Evolutionary conservation across 1,140 invertebrate genomes (phyloP), one percentile per base, ranked within the genome.

Genomic region (Gonioctena quinquepunctata): DNA sequence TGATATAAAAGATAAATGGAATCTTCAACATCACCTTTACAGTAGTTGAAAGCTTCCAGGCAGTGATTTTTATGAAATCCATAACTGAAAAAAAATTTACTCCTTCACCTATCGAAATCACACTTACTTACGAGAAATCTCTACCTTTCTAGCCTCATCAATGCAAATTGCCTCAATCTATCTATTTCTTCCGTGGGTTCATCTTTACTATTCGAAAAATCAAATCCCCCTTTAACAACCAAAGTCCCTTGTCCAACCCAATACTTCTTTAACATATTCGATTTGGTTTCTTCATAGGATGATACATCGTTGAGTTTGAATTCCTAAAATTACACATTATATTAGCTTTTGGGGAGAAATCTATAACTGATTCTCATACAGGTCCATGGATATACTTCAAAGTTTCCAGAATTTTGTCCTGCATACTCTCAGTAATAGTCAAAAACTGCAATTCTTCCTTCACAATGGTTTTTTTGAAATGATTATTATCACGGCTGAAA

Each of bases 11-110:
- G 77, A 78, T 90, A 86, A 66, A 93, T 82, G 5, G 91, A 88
- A 72, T 88, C 87, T 33, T 91, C 90, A 0, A 90, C 84, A 80
- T 89, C 87, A 69, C 88, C 87, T 16, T 87, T 81, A 26, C 88
- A 88, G 70, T 89, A 82, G 62, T 88, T 82, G 71, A 93, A 86
- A 18, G 91, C 91, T 85, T 93, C 91, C 21, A 86, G 75, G 80
- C 91, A 93, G 81, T 93, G 92, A n/a, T 83, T 83, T 76, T 87
- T 85, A 77, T 91, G 88, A 79, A 93, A 93, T 56, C 91, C 90
- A 78, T 89, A 91, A 80, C 88, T 88, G 78, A 72, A 85, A 86
- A n/a, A n/a, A n/a, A n/a, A n/a, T n/a, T n/a, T n/a, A n/a, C n/a
- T n/a, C n/a, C n/a, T n/a, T n/a, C n/a, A n/a, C n/a, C n/a, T n/a